Percentiles rank a stretch among this genome's conserved stretches.
Evolutionary conservation across 2,888 invertebrate species (phyloP).

Genomic region (Xestia sexstrigata): DNA sequence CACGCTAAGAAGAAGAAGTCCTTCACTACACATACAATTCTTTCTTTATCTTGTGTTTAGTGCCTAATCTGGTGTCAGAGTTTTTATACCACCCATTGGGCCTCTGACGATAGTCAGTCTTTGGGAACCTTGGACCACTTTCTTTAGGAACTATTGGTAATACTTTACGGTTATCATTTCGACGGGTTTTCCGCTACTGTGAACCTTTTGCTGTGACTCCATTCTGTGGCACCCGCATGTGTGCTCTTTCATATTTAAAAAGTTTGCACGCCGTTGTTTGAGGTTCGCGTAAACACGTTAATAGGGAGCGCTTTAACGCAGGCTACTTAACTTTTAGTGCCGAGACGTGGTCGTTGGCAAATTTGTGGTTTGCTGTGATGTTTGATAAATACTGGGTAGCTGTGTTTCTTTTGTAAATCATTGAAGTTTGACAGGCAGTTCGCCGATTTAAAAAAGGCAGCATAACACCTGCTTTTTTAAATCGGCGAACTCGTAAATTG

Average conservation of each 20-base stretch:
- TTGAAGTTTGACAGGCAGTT: background rate
- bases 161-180: background rate
- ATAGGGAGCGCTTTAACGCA: constrained; percentile 24
- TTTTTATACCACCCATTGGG: too few species aligned
- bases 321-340: constrained; percentile 42
- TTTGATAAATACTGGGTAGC: constrained; percentile 10
- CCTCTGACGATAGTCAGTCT: background rate
- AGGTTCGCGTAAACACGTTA: constrained; percentile 42
- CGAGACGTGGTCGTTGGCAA: constrained; percentile 32
- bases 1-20: too few species aligned
- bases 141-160: background rate
- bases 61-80: too few species aligned
- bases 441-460: too few species aligned
- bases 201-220: constrained; percentile 14
- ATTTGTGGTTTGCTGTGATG: constrained; percentile 27
- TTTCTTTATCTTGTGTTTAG: too few species aligned
- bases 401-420: background rate
- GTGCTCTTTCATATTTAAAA: constrained; percentile 54
- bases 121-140: background rate
- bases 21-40: too few species aligned
- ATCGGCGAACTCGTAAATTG: background rate
- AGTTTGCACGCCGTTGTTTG: constrained; percentile 48
- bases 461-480: background rate
- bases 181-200: background rate
- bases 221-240: constrained; percentile 13